Conservation (phyloP, 2,113 vertebrate genomes). For the Oncorhynchus tshawytscha region DNA sequence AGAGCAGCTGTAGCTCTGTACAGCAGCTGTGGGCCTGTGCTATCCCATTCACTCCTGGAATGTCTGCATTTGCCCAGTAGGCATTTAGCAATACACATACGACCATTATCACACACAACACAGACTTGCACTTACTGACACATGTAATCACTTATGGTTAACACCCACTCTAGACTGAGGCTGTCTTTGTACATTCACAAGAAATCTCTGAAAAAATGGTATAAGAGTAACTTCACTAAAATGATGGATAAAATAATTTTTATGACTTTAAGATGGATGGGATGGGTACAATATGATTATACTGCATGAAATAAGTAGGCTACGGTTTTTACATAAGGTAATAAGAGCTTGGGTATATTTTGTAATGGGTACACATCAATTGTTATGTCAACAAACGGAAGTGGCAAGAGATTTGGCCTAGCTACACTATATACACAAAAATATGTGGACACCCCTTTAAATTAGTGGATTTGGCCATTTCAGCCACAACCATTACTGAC, state of each 20-base stretch:
- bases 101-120: not conserved
- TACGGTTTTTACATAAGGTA: not conserved
- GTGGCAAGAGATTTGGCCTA: not conserved
- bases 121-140: not conserved
- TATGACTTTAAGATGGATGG: not conserved
- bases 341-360: not conserved
- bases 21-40: conserved; percentile 24
- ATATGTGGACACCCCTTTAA: too few species aligned
- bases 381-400: not conserved
- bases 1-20: not conserved
- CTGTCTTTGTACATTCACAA: not conserved
- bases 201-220: not conserved
- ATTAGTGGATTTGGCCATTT: too few species aligned
- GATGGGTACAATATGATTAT: not conserved
- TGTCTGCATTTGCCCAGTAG: conserved; percentile 29
- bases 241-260: not conserved
- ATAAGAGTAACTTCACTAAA: not conserved
- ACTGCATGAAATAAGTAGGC: not conserved
- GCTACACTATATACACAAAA: too few species aligned
- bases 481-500: too few species aligned
- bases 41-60: conserved; percentile 39
- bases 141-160: not conserved
- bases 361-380: not conserved
- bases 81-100: not conserved
- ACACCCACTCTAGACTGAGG: not conserved